Base-by-base conservation (phyloP, 2,113 vertebrate genomes). In the Butorides virescens region DNA sequence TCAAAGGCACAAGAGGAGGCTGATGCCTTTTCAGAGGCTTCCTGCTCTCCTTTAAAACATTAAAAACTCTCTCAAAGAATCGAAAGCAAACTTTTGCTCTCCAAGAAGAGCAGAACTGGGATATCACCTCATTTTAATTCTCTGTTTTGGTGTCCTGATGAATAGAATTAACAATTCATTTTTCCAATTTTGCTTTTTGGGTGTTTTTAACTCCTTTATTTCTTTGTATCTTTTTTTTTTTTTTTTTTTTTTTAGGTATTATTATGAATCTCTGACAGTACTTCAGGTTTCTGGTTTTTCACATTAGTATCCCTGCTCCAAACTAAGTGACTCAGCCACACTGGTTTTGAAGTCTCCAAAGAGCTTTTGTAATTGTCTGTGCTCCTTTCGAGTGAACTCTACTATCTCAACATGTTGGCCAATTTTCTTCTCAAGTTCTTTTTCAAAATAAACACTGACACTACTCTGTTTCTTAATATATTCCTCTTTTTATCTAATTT, bases 401-500 rank as follows among this genome's bases (percentile, higher is more conserved):
- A 55, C 92, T 82, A 61, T 84, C 95, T 95, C 72, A 70, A 49
- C 39, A 66, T 4, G 39, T 72, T 85, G 80, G 68, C 82, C 76
- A 93, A 93, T 94, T 93, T 94, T 93, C 81, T 94, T 86, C 70
- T 91, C 74, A 34, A 72, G 74, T 46, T 93, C 77, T 84, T 87
- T 73, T 89, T 78, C 82, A 94, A 55, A 95, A 95, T 66, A 94
- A 97, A 96, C 88, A 95, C 68, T 93, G 95, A 90, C 80, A 94
- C 37, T 26, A 32, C 46, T 90, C 52, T 81, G 46, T 83, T 95
- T 93, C 92, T 95, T 97, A 97, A 95, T 96, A 76, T 86, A 95
- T 90, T 96, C 94, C 56, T 72, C 36, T 75, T 97, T 95, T 96
- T 93, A 96, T 96, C 93, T 94, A 95, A 96, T 97, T 96, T 96